These are phyloP conservation scores for Pseudopleuronectes americanus DNA, from an alignment of 2,797 vertebrate species.

Conservation along the genomic window DNA sequence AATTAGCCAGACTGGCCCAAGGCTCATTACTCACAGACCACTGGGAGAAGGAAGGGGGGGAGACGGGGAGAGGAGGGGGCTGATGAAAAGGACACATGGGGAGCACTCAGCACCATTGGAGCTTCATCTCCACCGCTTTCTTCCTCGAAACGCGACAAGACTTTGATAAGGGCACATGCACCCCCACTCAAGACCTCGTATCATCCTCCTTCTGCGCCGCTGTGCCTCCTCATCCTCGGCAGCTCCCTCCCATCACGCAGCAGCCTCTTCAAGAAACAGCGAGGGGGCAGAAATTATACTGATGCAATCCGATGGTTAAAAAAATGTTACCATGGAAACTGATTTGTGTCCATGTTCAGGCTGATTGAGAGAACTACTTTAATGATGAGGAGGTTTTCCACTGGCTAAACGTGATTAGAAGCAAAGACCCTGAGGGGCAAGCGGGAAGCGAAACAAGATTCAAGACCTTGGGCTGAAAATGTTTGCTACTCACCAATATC, in stretches of 20 bases:
- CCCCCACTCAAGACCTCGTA: conserved; percentile 39
- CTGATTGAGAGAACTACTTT: conserved; percentile 12
- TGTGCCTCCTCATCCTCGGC: conserved; percentile 16
- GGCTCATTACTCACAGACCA: conserved; percentile 79
- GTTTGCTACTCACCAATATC: neutral
- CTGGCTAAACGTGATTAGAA: conserved; percentile 6
- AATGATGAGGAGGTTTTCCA: conserved; percentile 9
- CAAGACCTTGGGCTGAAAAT: neutral
- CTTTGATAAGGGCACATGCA: conserved; percentile 73
- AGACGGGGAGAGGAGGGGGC: conserved; percentile 5
- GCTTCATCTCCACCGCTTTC: conserved; percentile 52
- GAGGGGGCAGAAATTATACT: conserved; percentile 29
- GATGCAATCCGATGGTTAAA: conserved; percentile 19
- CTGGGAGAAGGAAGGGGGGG: conserved; percentile 50
- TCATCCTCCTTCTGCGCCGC: conserved; percentile 44
- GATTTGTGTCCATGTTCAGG: conserved; percentile 6
- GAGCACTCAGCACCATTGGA: conserved; percentile 53
- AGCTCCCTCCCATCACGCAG: conserved; percentile 22
- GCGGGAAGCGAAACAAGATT: too few relatives aligned
- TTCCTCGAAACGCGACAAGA: conserved; percentile 41
- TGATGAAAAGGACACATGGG: conserved; percentile 66
- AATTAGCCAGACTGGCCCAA: conserved; percentile 76
- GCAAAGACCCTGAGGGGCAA: neutral
- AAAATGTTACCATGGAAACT: conserved; percentile 40
- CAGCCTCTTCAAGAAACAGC: conserved; percentile 33